phyloP scores from a whole-genome alignment of 1,140 invertebrate species.

The Melanaphis sacchari region DNA sequence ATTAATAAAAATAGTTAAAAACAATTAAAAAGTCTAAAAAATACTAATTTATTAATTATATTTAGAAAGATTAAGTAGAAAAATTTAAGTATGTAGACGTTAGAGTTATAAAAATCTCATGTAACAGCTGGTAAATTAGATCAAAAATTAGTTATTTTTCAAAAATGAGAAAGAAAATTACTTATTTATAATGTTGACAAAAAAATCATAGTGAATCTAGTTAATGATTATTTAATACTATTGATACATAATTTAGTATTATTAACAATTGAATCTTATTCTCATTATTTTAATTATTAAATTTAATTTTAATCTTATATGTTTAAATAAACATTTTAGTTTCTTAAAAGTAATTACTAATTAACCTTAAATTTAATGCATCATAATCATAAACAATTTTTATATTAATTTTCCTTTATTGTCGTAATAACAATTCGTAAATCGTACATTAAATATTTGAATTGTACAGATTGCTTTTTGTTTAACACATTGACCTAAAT shows the following conservation, averaged over 20 bases:
- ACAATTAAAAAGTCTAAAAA: not conserved
- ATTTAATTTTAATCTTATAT: too few relatives aligned
- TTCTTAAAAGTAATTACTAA: too few relatives aligned
- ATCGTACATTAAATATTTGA: not conserved
- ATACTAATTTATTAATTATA: not conserved
- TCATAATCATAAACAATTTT: not conserved
- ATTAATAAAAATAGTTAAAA: not conserved
- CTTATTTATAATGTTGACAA: not conserved
- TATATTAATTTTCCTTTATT: not conserved
- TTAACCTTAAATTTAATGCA: too few relatives aligned
- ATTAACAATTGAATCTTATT: too few relatives aligned
- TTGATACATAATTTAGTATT: too few relatives aligned
- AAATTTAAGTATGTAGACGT: too few relatives aligned
- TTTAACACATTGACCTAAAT: not conserved
- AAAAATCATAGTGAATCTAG: not conserved
- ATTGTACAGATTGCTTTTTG: not conserved
- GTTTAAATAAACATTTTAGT: too few relatives aligned
- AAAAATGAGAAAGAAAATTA: not conserved
- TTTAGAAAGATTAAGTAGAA: not conserved
- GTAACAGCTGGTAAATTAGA: not conserved
- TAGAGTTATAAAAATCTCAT: too few relatives aligned
- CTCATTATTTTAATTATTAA: not conserved
- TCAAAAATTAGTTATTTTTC: not conserved
- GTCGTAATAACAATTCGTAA: not conserved
- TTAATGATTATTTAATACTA: too few relatives aligned